Conservation (phyloP, 2,888 invertebrate genomes). For the Leptinotarsa rubiginosa region DNA sequence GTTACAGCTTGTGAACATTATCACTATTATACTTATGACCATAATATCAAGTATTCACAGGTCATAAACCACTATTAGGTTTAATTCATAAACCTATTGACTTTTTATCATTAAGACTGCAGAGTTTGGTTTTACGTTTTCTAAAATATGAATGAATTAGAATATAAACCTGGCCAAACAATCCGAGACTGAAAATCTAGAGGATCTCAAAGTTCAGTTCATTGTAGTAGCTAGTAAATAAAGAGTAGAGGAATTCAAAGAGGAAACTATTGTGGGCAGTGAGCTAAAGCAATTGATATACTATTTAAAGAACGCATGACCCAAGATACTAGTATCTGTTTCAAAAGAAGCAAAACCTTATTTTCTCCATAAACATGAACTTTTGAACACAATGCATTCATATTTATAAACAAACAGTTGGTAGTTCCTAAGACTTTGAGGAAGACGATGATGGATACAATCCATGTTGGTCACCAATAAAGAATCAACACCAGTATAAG, state of each 20-base stretch:
- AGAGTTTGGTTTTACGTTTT: not conserved
- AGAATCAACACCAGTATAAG: slow-evolving; percentile 1
- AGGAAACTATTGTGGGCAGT: no score
- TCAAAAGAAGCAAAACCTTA: no score
- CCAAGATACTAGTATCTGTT: no score
- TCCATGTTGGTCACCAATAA: not conserved
- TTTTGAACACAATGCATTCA: slow-evolving; percentile 12
- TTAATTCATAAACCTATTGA: slow-evolving; percentile 1
- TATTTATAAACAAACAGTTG: not conserved
- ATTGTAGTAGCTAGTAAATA: no score
- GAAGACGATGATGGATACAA: no score
- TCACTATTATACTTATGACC: not conserved
- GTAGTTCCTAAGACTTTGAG: not conserved
- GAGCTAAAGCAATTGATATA: no score
- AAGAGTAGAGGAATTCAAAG: no score
- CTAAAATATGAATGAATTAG: slow-evolving; percentile 2
- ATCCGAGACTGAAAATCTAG: no score
- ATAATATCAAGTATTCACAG: not conserved
- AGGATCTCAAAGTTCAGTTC: no score
- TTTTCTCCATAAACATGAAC: not conserved
- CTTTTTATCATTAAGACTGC: not conserved
- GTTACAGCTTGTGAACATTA: not conserved
- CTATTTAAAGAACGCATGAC: no score
- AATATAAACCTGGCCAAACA: slow-evolving; percentile 4
- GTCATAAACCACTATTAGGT: slow-evolving; percentile 9